Base-by-base conservation (phyloP, 2,113 vertebrate genomes). In the Poicephalus gulielmi region DNA sequence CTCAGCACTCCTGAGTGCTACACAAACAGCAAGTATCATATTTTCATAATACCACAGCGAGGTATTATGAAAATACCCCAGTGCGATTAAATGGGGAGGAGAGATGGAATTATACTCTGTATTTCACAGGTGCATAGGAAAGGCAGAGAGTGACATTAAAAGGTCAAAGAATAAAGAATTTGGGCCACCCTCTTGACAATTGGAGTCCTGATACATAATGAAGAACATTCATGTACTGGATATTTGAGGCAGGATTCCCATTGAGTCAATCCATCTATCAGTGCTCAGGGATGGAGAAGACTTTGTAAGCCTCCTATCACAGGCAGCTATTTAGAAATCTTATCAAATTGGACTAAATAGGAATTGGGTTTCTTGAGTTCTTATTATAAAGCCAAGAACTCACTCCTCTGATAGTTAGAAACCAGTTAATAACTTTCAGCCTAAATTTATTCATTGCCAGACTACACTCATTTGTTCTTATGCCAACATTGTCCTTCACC, bases 401-500 rank as follows among this genome's bases (percentile, higher is more conserved):
- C 84, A 69, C 57, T 87, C 44, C 69, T 95, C 77, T 69, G 52
- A 79, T 95, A 91, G 93, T 89, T 82, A 52, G 74, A 89, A 94
- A 95, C 70, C 86, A 59, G 89, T 91, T 96, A 90, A 79, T 95
- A 94, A 96, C 96, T 91, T 93, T 88, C 94, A 86, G 31, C 59
- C 71, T 92, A 93, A 95, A 95, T 97, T 95, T 97, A 96, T 97
- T 96, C 96, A 96, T 86, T 93, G 92, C 67, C 93, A 93, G 96
- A 95, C 94, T 95, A 80, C 63, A 80, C 67, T 88, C 90, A 94
- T 95, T 94, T 95, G 82, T 95, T 96, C 94, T 95, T 97, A 85
- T 95, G 94, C 87, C 95, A 97, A 94, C 95, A 93, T 83, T 95
- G 94, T 96, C 96, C 95, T 97, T 96, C 95, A 95, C 92, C 87